These are phyloP conservation scores for Agrypnus murinus DNA, from an alignment of 2,888 invertebrate species.

Conservation along the genomic window DNA sequence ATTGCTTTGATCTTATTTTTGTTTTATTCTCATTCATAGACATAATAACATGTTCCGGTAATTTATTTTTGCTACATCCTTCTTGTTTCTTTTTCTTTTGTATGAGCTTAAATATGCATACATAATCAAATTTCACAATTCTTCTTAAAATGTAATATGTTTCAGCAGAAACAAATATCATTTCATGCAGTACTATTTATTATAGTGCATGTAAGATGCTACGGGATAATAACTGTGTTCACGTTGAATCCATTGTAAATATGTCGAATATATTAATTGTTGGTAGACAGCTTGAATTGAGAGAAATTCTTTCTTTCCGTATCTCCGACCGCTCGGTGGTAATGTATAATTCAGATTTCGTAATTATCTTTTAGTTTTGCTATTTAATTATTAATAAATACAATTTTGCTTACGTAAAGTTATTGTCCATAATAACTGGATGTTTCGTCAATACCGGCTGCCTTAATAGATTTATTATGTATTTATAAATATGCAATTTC, in stretches of 20 bases:
- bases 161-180: not conserved
- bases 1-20: constrained; percentile 28
- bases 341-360: constrained; percentile 29
- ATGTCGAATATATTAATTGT: constrained; percentile 42
- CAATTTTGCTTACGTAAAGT: constrained; percentile 7
- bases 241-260: constrained; percentile 20
- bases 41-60: too few relatives aligned
- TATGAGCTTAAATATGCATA: too few relatives aligned
- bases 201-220: too few relatives aligned
- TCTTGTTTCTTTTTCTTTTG: too few relatives aligned
- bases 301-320: constrained; percentile 26
- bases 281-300: constrained; percentile 18
- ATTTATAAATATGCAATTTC: too few relatives aligned
- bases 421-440: constrained; percentile 1
- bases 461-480: too few relatives aligned
- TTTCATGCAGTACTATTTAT: constrained; percentile 15
- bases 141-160: too few relatives aligned
- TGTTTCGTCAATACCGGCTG: constrained; percentile 17
- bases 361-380: constrained; percentile 19
- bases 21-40: not conserved
- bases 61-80: too few relatives aligned
- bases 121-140: too few relatives aligned
- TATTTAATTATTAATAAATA: not conserved
- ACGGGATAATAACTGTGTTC: constrained; percentile 28
- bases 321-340: not conserved